A percentile compares a stretch with the other conserved stretches of the same genome.
Evolutionary conservation across 2,797 vertebrate species (phyloP).

Genomic region (Hoplostethus atlanticus): DNA sequence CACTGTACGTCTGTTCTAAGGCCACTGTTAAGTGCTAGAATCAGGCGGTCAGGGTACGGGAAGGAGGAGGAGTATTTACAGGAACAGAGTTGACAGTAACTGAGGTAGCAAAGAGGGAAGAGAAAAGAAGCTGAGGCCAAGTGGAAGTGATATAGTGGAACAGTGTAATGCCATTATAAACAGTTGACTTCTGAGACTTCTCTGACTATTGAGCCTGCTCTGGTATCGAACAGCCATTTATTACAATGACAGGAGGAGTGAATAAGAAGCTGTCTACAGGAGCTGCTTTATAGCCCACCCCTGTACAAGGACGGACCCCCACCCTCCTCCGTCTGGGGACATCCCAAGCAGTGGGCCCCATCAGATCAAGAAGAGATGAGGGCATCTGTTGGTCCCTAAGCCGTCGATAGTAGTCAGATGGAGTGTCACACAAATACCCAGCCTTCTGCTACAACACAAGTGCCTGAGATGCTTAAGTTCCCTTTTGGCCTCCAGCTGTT

Average conservation of each 20-base stretch:
- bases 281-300: not conserved
- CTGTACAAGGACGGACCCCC: slow-evolving; percentile 1
- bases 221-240: slow-evolving; percentile 8
- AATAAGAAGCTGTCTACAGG: not conserved
- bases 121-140: slow-evolving; percentile 15
- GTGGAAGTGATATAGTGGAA: slow-evolving; percentile 22
- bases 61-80: slow-evolving; percentile 24
- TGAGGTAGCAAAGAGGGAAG: slow-evolving; percentile 66
- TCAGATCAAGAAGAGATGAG: slow-evolving; percentile 6
- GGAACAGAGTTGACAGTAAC: slow-evolving; percentile 32
- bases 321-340: slow-evolving; percentile 10
- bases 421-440: slow-evolving; percentile 23
- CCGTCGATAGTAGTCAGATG: slow-evolving; percentile 29
- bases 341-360: slow-evolving; percentile 23
- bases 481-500: slow-evolving; percentile 62
- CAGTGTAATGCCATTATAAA: slow-evolving; percentile 42
- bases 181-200: not conserved
- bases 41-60: slow-evolving; percentile 18
- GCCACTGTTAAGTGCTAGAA: slow-evolving; percentile 48
- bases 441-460: slow-evolving; percentile 27
- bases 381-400: slow-evolving; percentile 29
- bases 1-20: slow-evolving; percentile 24
- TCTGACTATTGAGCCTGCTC: not conserved
- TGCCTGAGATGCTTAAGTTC: slow-evolving; percentile 31
- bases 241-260: slow-evolving; percentile 2